Conservation (phyloP, 2,888 invertebrate species). For the Pyralis farinalis region DNA sequence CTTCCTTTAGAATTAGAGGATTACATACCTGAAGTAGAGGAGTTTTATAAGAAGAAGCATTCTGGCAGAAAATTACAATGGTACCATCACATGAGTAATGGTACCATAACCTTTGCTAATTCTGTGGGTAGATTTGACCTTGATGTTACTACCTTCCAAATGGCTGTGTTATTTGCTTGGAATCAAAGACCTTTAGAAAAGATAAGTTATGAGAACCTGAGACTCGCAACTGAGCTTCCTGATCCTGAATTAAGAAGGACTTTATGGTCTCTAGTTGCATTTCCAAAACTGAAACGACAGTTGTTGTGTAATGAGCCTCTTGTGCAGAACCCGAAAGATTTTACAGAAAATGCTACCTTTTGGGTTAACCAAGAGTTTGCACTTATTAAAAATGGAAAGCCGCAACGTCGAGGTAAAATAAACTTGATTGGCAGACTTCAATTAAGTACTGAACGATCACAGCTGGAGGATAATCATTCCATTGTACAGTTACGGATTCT, state of each 20-base stretch:
- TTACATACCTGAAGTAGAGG: slow-evolving; percentile 99
- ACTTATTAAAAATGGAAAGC: slow-evolving; percentile 95
- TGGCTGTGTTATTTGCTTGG: slow-evolving; percentile 99
- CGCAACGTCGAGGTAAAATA: slow-evolving; percentile 96
- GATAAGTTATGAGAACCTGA: slow-evolving; percentile 97
- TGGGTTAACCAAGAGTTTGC: slow-evolving; percentile 99
- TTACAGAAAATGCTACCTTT: slow-evolving; percentile 94
- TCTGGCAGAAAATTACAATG: slow-evolving; percentile 98
- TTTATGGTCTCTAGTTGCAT: slow-evolving; percentile 96
- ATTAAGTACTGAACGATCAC: slow-evolving; percentile 95
- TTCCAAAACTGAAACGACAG: slow-evolving; percentile 97
- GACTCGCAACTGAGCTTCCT: slow-evolving; percentile 97
- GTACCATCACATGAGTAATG: slow-evolving; percentile 99
- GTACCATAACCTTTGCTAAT: slow-evolving; percentile 97
- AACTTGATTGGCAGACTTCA: slow-evolving; percentile 98
- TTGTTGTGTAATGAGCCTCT: slow-evolving; percentile 90
- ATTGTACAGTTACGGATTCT: slow-evolving; percentile 98
- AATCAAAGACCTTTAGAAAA: slow-evolving; percentile 96
- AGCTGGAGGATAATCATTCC: slow-evolving; percentile 98
- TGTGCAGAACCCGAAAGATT: slow-evolving; percentile 95
- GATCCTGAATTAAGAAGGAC: slow-evolving; percentile 97
- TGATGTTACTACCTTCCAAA: slow-evolving; percentile 99
- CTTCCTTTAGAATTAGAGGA: slow-evolving; percentile 98
- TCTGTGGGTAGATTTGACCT: slow-evolving; percentile 96
- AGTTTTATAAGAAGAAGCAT: slow-evolving; percentile 98